Evolutionary conservation across 2,797 vertebrate genomes (phyloP), one percentile per base, ranked within the genome.

Genomic region (Ammospiza maritima): DNA sequence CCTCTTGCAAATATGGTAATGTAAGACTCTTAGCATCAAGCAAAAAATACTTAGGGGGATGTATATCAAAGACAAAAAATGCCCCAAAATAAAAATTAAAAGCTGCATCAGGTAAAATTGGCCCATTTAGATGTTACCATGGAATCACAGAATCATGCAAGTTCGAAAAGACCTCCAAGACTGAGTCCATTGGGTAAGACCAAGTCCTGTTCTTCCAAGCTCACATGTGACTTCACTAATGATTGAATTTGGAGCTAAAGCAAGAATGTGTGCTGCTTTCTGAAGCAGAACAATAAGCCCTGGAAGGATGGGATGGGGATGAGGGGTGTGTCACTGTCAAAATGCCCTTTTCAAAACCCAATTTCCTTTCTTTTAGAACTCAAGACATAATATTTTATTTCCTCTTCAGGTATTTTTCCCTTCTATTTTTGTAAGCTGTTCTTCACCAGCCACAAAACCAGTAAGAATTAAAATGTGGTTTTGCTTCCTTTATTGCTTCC

Each of bases 141-240:
- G 53, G 22, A 51, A 64, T 70, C 38, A 50, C 29, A 44, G 67
- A 67, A 27, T 64, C 6, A 5, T 47, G 11, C 3, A 19, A 14
- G 15, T 36, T 48, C 17, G 21, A 32, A 42, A 61, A 36, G 22
- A 27, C 12, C 10, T 67, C 5, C 12, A 48, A 48, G 34, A 42
- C 1, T 5, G 17, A 48, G 21, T 61, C 18, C 10, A 4, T 50
- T 0, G 0, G 26, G 10, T 45, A 27, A 82, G 5, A 75, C 27
- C 18, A 40, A 69, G 27, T 50, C 54, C 11, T 66, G 2, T 47
- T 54, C 5, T 56, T 66, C 38, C 57, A 11, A 83, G 16, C 32
- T 79, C 5, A 23, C 6, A 7, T 0, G 0, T 6, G 4, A 9
- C n/a, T 80, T 76, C 18, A 10, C 9, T 57, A 38, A 16, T 57